Percentiles rank a stretch among this genome's conserved stretches.
Conservation (phyloP, 92 coral and sea anemone species). For the Anthopleura xanthogrammica region DNA sequence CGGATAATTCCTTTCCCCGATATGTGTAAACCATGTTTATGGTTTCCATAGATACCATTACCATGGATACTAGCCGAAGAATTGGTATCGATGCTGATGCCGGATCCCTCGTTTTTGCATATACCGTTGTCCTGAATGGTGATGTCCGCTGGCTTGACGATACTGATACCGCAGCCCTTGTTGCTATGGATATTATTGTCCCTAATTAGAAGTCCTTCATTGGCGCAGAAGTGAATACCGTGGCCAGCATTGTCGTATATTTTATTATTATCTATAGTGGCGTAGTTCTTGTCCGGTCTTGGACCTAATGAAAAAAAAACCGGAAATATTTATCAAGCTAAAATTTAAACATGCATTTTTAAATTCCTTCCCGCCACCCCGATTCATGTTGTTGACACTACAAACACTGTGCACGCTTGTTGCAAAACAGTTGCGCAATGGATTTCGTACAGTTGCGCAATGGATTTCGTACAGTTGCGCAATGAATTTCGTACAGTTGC, state of each 20-base stretch:
- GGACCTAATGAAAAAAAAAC: constrained; percentile 55
- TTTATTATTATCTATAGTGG: constrained; percentile 84
- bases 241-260: constrained; percentile 86
- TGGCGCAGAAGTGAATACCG: constrained; percentile 86
- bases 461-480: too few species aligned
- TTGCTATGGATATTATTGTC: constrained; percentile 81
- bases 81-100: constrained; percentile 70
- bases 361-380: background rate
- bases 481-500: too few species aligned
- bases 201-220: constrained; percentile 84
- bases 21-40: constrained; percentile 68
- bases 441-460: too few species aligned
- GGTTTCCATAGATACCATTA: constrained; percentile 95
- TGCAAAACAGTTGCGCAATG: too few species aligned
- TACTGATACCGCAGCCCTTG: constrained; percentile 87
- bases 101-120: constrained; percentile 76
- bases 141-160: constrained; percentile 89
- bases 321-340: background rate
- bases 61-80: constrained; percentile 82
- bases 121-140: constrained; percentile 86
- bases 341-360: too few species aligned
- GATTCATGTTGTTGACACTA: background rate
- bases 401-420: background rate
- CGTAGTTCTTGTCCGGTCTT: constrained; percentile 86
- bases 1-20: constrained; percentile 85